Percentiles rank a stretch among this genome's conserved stretches.
Evolutionary conservation across 1,140 invertebrate genomes (phyloP).

Genomic region (Drosophila nasuta): DNA sequence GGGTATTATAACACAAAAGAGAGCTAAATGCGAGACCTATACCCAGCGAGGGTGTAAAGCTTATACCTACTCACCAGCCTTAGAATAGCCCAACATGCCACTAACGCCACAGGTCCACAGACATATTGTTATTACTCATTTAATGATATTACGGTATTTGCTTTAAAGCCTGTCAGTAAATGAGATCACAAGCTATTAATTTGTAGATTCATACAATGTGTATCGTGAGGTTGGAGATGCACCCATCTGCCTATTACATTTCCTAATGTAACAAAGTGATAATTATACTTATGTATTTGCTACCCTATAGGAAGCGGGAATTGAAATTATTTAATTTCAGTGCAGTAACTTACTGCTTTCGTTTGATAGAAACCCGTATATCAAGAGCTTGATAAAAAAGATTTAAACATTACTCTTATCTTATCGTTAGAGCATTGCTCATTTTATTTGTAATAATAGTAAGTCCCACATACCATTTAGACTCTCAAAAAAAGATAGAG

Average conservation of each 20-base stretch:
- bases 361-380: neutral
- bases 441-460: constrained; percentile 20
- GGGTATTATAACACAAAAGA: constrained; percentile 91
- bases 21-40: constrained; percentile 95
- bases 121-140: neutral
- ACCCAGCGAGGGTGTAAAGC: constrained; percentile 91
- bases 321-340: too few relatives aligned
- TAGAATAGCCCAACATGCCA: constrained; percentile 95
- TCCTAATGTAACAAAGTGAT: too few relatives aligned
- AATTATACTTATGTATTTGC: too few relatives aligned
- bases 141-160: too few relatives aligned
- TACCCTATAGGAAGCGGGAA: too few relatives aligned
- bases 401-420: constrained; percentile 22
- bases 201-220: too few relatives aligned
- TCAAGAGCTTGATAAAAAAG: neutral
- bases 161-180: too few relatives aligned
- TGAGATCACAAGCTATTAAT: too few relatives aligned
- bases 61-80: constrained; percentile 92
- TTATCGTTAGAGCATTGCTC: constrained; percentile 47
- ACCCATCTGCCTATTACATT: too few relatives aligned
- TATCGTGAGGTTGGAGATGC: too few relatives aligned
- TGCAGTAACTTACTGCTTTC: neutral
- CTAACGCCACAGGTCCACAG: constrained; percentile 88
- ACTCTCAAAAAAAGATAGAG: constrained; percentile 6
- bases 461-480: constrained; percentile 50